Percentiles rank a stretch among this genome's conserved stretches.
Evolutionary conservation across 1,140 invertebrate species (phyloP).

Genomic region (Caenorhabditis briggsae): DNA sequence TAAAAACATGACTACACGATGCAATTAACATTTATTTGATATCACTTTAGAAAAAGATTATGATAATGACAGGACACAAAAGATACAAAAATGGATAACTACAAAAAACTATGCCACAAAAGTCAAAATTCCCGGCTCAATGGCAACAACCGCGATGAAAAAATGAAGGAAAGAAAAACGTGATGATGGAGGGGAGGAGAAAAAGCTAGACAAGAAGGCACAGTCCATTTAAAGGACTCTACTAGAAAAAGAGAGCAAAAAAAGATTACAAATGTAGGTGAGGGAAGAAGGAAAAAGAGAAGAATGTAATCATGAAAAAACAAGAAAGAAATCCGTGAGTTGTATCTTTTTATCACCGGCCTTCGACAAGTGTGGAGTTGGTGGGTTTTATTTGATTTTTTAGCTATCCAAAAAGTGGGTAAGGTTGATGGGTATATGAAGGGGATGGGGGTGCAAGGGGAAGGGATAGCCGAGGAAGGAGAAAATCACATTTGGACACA

Average conservation of each 20-base stretch:
- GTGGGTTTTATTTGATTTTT: constrained; percentile 50
- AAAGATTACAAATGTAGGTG: constrained; percentile 15
- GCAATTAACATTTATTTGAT: constrained; percentile 31
- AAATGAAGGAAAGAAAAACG: background rate
- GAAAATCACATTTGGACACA: background rate
- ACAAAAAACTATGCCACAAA: constrained; percentile 48
- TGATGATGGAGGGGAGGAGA: background rate
- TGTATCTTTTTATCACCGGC: constrained; percentile 55
- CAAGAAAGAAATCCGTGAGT: constrained; percentile 35
- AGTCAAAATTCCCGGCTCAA: constrained; percentile 31
- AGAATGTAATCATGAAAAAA: background rate
- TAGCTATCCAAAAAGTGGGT: constrained; percentile 53
- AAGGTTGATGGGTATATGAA: background rate
- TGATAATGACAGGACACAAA: background rate
- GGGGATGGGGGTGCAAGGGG: background rate
- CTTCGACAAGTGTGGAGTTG: constrained; percentile 52
- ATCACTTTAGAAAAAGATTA: background rate
- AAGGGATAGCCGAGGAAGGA: background rate
- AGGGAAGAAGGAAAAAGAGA: too few species aligned
- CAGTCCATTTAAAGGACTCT: constrained; percentile 41
- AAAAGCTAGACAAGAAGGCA: constrained; percentile 38
- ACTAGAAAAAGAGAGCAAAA: background rate
- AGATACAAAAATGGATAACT: background rate
- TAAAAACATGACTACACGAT: background rate
- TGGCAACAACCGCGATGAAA: constrained; percentile 31